These are phyloP conservation scores for Pachyrhynchus sulphureomaculatus DNA, from an alignment of 1,140 invertebrate genomes.

Conservation along the genomic window DNA sequence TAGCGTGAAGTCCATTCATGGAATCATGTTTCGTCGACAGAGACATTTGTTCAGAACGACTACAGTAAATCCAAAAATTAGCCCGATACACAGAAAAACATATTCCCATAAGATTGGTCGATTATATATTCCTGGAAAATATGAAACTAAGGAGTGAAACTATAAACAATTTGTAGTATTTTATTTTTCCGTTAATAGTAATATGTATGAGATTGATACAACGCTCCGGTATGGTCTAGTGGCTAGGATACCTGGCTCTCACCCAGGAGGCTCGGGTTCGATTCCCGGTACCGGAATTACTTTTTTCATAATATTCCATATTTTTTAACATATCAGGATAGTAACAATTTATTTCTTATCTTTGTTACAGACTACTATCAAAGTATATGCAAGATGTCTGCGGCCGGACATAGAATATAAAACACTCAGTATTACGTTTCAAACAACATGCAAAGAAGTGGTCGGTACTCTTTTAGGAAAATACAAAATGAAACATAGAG, in stretches of 20 bases:
- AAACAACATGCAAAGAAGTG: constrained; percentile 83
- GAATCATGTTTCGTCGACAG: no score
- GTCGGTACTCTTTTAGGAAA: constrained; percentile 82
- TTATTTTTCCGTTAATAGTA: no score
- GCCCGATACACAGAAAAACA: no score
- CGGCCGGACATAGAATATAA: constrained; percentile 92
- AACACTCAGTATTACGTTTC: constrained; percentile 81
- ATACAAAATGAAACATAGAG: constrained; percentile 87
- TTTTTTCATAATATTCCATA: not conserved
- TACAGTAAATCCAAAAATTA: no score
- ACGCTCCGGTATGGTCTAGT: constrained; percentile 44
- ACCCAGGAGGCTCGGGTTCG: constrained; percentile 47
- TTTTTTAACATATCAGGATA: not conserved
- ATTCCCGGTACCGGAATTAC: constrained; percentile 44
- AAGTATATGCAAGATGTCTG: constrained; percentile 85
- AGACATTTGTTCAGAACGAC: no score
- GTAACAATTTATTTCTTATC: constrained; percentile 36
- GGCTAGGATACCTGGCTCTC: constrained; percentile 47
- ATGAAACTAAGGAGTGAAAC: no score
- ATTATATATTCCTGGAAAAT: no score
- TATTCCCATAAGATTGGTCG: no score
- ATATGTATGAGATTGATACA: no score
- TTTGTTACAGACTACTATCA: constrained; percentile 80
- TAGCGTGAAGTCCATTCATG: no score
- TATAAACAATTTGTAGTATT: no score